Evolutionary conservation across 35 echinoderm and acorn worm species (phyloP).

Genomic region (Lytechinus pictus): DNA sequence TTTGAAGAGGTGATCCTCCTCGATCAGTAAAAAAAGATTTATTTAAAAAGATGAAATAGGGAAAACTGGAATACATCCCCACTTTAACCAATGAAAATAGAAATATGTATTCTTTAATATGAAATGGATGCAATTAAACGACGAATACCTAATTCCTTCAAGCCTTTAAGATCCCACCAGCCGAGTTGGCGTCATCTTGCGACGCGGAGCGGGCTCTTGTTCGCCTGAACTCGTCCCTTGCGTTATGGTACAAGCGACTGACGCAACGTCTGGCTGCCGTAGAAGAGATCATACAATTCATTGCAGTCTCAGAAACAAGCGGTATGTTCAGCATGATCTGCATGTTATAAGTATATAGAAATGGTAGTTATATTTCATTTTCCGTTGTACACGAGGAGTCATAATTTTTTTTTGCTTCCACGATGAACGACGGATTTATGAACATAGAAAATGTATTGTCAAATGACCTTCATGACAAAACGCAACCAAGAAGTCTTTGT

Average conservation of each 20-base stretch:
- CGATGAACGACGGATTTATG: no score
- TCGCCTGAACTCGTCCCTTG: constrained; percentile 33
- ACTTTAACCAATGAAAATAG: neutral
- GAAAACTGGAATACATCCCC: neutral
- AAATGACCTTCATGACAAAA: no score
- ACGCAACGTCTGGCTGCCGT: constrained; percentile 34
- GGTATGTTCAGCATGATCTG: constrained; percentile 28
- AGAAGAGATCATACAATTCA: neutral
- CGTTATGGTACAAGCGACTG: constrained; percentile 12
- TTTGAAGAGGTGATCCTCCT: neutral
- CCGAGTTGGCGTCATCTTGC: constrained; percentile 35
- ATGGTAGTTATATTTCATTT: neutral
- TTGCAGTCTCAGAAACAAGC: constrained; percentile 1
- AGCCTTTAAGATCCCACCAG: constrained; percentile 43
- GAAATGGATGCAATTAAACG: neutral
- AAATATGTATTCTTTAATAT: neutral
- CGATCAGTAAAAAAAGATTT: neutral
- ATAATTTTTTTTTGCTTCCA: no score
- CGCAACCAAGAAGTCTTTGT: no score
- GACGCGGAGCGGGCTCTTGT: constrained; percentile 49
- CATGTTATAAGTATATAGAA: neutral
- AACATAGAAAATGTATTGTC: no score
- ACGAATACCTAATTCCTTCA: neutral
- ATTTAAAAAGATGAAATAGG: neutral
- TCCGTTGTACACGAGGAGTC: no score